Percentiles rank a stretch among this genome's conserved stretches.
These are phyloP conservation scores for Coregonus sp. DNA, from an alignment of 2,797 vertebrate species.

Conservation along the genomic window DNA sequence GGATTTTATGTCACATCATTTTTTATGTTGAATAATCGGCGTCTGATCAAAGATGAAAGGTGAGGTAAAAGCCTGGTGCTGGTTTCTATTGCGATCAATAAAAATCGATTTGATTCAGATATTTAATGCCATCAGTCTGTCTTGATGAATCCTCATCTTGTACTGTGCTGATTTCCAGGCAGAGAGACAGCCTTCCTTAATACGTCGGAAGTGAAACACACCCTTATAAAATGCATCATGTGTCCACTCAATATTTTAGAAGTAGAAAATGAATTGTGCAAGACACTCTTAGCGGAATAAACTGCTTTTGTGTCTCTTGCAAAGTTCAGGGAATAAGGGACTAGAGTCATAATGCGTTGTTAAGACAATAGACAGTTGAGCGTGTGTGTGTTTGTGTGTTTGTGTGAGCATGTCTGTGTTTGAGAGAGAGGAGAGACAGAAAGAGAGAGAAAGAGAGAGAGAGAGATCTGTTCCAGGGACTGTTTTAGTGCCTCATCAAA, in stretches of 20 bases:
- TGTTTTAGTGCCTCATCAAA: slow-evolving; percentile 85
- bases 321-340: slow-evolving; percentile 63
- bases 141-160: background rate
- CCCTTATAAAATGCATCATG: slow-evolving; percentile 26
- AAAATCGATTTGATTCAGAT: slow-evolving; percentile 20
- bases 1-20: slow-evolving; percentile 52
- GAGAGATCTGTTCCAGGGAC: slow-evolving; percentile 76
- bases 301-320: slow-evolving; percentile 59
- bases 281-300: slow-evolving; percentile 66
- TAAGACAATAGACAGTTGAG: slow-evolving; percentile 54
- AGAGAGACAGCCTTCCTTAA: background rate
- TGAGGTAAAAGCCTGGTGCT: background rate
- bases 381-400: slow-evolving; percentile 9
- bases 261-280: slow-evolving; percentile 61
- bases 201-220: background rate
- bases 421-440: slow-evolving; percentile 13
- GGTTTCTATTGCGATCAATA: slow-evolving; percentile 26
- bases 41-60: slow-evolving; percentile 22
- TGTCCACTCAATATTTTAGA: slow-evolving; percentile 60
- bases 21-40: slow-evolving; percentile 18
- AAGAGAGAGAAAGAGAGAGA: too few relatives aligned
- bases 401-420: slow-evolving; percentile 15
- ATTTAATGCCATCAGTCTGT: slow-evolving; percentile 13
- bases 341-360: slow-evolving; percentile 52
- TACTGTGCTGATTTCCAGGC: slow-evolving; percentile 16